Conservation (phyloP, 23 tunicate species). For the Trididemnum nubilum region DNA sequence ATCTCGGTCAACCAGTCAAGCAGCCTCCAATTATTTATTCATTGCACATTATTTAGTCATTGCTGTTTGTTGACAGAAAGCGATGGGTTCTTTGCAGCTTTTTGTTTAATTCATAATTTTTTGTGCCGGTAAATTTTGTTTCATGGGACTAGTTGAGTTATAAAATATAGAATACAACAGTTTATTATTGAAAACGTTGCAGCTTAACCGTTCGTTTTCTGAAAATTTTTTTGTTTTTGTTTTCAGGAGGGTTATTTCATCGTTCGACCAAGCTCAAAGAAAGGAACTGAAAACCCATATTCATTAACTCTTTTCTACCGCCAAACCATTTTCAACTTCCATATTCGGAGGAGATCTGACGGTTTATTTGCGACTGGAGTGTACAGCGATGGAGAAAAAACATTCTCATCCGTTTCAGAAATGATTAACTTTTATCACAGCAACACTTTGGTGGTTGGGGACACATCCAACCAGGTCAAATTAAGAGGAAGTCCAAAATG, state of each 20-base stretch:
- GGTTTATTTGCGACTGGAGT: conserved; percentile 70
- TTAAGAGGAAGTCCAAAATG: conserved; percentile 18
- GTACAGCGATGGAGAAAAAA: conserved; percentile 62
- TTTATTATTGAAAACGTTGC: too few species aligned
- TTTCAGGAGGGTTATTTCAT: conserved; percentile 83
- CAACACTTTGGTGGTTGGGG: conserved; percentile 73
- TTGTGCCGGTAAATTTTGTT: too few species aligned
- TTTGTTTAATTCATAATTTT: too few species aligned
- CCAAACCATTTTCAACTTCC: conserved; percentile 67
- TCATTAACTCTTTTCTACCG: conserved; percentile 70
- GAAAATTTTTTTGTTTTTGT: too few species aligned
- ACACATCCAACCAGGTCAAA: conserved; percentile 35
- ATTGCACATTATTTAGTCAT: too few species aligned
- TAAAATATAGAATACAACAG: too few species aligned
- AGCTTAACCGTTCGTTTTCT: too few species aligned
- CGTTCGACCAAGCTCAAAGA: conserved; percentile 71
- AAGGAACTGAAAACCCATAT: conserved; percentile 50
- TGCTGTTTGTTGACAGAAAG: too few species aligned
- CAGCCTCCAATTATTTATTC: too few species aligned
- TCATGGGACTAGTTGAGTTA: too few species aligned
- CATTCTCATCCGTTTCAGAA: conserved; percentile 55
- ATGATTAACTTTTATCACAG: conserved; percentile 60
- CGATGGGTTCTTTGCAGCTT: too few species aligned
- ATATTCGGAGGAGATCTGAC: conserved; percentile 67
- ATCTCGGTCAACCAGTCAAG: too few species aligned